Evolutionary conservation across 53 echinoderm and acorn worm genomes (phyloP).

Genomic region (Temnopleurus reevesii): DNA sequence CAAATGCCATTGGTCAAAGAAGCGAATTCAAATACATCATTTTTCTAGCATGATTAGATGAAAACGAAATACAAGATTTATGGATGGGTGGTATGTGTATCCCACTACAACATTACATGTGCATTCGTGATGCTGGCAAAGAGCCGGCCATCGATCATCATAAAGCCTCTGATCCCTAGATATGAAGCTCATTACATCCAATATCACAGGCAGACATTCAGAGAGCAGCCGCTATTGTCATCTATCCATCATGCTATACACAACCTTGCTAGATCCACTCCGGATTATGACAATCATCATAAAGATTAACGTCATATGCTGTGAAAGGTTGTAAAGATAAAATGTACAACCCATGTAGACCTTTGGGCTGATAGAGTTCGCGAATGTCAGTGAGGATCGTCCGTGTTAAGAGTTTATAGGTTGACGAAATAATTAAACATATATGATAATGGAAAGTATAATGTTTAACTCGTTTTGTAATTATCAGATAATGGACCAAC

Average conservation of each 20-base stretch:
- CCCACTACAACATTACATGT: background rate
- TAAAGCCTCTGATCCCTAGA: background rate
- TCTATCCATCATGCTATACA: background rate
- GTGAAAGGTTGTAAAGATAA: background rate
- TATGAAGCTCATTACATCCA: background rate
- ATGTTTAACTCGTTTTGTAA: too few relatives aligned
- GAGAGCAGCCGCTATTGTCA: slow-evolving; percentile 3
- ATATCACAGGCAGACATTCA: background rate
- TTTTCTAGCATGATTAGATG: too few relatives aligned
- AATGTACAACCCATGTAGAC: background rate
- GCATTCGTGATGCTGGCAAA: background rate
- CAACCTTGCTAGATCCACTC: background rate
- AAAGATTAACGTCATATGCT: background rate
- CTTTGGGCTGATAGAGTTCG: too few relatives aligned
- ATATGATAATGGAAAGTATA: too few relatives aligned
- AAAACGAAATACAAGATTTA: too few relatives aligned
- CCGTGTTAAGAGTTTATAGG: too few relatives aligned
- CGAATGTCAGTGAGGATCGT: too few relatives aligned
- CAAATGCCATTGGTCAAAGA: too few relatives aligned
- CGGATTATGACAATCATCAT: background rate
- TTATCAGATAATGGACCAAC: too few relatives aligned
- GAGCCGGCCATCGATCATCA: background rate
- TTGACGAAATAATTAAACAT: too few relatives aligned
- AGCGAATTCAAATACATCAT: too few relatives aligned
- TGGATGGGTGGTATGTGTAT: background rate